Evolutionary conservation across 1,140 invertebrate genomes (phyloP), one percentile per base, ranked within the genome.

Genomic region (Procambarus clarkii): DNA sequence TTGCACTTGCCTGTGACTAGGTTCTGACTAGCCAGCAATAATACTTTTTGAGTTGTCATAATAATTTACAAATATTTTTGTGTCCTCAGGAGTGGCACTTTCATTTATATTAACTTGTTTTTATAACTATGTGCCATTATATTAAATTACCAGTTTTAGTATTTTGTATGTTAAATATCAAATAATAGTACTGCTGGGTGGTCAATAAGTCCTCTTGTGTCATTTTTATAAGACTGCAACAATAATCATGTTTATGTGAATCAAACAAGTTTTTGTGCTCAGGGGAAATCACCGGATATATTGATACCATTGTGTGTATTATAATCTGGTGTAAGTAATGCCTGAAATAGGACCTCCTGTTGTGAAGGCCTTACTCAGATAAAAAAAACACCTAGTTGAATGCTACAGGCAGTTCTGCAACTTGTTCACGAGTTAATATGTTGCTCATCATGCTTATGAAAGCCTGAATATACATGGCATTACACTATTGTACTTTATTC

Each of bases 251-350:
- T 74, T 74, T 74, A 21, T 34, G 34, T 74, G 8, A 74, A 74
- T 74, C 69, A 74, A 74, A 74, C 69, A 74, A 74, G 60, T 74
- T 74, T 74, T 74, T 74, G 69, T 34, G 5, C 69, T 74, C 69
- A 74, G 69, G 69, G 69, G 69, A 74, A 74, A 74, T 34, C 69
- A 74, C 34, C 21, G 69, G 69, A 74, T 74, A 74, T 74, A 74
- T 21, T 74, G n/a, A 74, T 74, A 74, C 69, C 34, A 5, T 74
- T 21, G 24, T 74, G 7, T 74, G 15, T 74, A 74, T 74, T 21
- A 74, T 34, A 5, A 5, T 74, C 60, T 15, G 60, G 60, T 64
- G 15, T 74, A 11, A 74, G 5, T 74, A 74, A 74, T 8, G 8
- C 8, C 8, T 21, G 21, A 74, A 21, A n/a, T 24, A 74, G 24